A percentile compares a stretch with the other conserved stretches of the same genome.
Evolutionary conservation across 2,888 invertebrate genomes (phyloP).

Genomic region (Erannis defoliaria): DNA sequence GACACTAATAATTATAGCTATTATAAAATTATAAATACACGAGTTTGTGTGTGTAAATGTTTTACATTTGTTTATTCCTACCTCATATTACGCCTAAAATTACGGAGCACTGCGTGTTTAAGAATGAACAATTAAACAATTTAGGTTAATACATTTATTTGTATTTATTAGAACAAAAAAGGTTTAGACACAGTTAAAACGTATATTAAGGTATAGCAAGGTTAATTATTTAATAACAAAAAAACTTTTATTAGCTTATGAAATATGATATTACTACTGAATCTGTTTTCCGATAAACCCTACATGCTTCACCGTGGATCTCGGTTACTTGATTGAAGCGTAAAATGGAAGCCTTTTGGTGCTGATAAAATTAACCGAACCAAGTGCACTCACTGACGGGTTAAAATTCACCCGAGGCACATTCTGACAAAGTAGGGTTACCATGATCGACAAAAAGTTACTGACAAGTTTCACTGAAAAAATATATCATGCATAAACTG

Average conservation of each 20-base stretch:
- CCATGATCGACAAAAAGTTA: not conserved
- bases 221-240: too few relatives aligned
- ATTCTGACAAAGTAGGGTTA: constrained; percentile 11
- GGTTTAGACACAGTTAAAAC: too few relatives aligned
- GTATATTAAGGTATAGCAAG: too few relatives aligned
- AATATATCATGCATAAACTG: too few relatives aligned
- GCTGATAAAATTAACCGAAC: constrained; percentile 59
- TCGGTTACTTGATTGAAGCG: constrained; percentile 47
- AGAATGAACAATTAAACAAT: not conserved
- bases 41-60: too few relatives aligned
- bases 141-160: too few relatives aligned
- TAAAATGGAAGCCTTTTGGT: constrained; percentile 47
- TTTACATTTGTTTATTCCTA: too few relatives aligned
- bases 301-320: constrained; percentile 26
- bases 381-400: constrained; percentile 51
- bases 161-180: too few relatives aligned
- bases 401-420: constrained; percentile 44
- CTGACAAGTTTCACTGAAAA: too few relatives aligned
- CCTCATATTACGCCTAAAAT: too few relatives aligned
- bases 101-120: not conserved
- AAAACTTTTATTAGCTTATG: not conserved
- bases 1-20: too few relatives aligned
- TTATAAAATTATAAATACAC: too few relatives aligned
- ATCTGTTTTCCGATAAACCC: constrained; percentile 30
- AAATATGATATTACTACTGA: not conserved